These are phyloP conservation scores for Bombus sibiricus DNA, from an alignment of 1,140 invertebrate species.

Conservation along the genomic window DNA sequence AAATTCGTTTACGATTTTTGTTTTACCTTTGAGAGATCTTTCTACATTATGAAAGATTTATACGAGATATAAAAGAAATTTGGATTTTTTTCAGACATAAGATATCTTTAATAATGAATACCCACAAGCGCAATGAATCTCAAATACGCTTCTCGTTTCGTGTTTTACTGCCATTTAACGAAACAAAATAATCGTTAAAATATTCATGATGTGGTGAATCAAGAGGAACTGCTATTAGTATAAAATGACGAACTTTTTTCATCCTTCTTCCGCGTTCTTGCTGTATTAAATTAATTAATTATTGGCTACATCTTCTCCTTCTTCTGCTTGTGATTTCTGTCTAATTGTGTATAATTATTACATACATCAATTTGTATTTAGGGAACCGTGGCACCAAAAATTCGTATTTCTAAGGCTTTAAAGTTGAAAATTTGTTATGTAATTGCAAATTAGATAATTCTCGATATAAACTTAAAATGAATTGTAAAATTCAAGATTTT, in stretches of 20 bases:
- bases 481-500: no score
- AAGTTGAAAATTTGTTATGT: no score
- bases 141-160: not conserved
- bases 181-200: not conserved
- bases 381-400: no score
- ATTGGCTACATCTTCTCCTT: no score
- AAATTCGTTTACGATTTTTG: not conserved
- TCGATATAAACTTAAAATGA: no score
- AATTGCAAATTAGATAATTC: no score
- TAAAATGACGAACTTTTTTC: not conserved
- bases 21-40: rapidly evolving
- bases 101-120: not conserved
- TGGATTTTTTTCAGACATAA: not conserved
- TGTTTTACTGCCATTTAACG: not conserved
- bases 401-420: no score
- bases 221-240: not conserved
- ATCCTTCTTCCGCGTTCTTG: no score
- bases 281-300: no score
- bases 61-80: not conserved
- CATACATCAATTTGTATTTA: no score
- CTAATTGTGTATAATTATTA: no score
- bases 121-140: not conserved
- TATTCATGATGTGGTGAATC: not conserved
- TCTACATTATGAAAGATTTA: not conserved
- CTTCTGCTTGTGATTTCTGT: no score